phyloP scores from a whole-genome alignment of 2,888 invertebrate species.

The Dendrolimus houi region DNA sequence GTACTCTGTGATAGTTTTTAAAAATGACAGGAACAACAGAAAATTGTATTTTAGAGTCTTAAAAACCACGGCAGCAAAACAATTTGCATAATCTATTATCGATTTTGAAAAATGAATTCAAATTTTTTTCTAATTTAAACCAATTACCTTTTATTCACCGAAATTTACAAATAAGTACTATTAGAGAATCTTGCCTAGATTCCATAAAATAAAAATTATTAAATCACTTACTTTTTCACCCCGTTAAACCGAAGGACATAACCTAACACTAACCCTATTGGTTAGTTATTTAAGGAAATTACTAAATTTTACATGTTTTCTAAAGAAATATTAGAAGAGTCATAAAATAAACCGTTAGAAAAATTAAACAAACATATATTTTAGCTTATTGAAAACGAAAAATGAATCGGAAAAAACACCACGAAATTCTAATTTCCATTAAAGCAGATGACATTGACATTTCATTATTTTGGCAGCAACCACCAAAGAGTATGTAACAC shows the following conservation, averaged over 20 bases:
- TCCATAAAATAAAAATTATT: neutral
- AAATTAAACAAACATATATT: too few species aligned
- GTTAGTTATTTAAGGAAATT: neutral
- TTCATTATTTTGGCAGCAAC: slow-evolving; percentile 7
- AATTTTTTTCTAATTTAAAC: too few species aligned
- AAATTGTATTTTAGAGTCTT: too few species aligned
- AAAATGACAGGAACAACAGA: too few species aligned
- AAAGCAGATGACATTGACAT: slow-evolving; percentile 11
- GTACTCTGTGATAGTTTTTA: too few species aligned
- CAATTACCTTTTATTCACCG: too few species aligned
- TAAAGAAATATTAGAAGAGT: neutral
- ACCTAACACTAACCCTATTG: slow-evolving; percentile 35
- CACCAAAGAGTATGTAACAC: too few species aligned
- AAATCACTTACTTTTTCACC: slow-evolving; percentile 43
- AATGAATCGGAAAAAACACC: slow-evolving; percentile 24
- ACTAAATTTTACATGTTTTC: neutral
- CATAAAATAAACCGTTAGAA: too few species aligned
- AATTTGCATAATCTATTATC: too few species aligned
- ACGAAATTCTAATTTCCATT: slow-evolving; percentile 20
- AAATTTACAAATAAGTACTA: too few species aligned
- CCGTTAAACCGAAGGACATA: slow-evolving; percentile 49
- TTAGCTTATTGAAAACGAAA: slow-evolving; percentile 10
- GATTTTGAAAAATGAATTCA: too few species aligned
- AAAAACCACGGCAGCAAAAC: too few species aligned
- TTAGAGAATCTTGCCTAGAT: neutral